Conservation (phyloP, 2,888 invertebrate genomes). For the Lottia scabra region DNA sequence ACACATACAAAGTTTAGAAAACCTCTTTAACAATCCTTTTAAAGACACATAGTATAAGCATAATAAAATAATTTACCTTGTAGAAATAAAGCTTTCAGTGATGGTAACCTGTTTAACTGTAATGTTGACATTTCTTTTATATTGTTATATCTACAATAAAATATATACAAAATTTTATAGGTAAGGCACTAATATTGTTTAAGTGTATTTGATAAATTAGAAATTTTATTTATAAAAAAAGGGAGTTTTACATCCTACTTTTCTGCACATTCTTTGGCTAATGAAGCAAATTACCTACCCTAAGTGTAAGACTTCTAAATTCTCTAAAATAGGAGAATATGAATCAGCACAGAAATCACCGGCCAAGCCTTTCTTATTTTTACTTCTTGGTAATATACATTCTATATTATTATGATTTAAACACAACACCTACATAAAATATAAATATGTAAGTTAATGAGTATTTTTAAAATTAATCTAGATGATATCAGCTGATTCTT, state of each 20-base stretch:
- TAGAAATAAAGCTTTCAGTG: conserved; percentile 68
- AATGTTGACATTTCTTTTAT: conserved; percentile 65
- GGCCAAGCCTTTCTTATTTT: conserved; percentile 36
- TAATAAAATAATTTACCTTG: conserved; percentile 57
- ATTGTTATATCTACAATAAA: conserved; percentile 62
- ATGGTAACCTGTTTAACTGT: conserved; percentile 64
- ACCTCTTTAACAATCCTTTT: too few relatives aligned
- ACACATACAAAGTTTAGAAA: too few relatives aligned
- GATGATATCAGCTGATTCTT: too few relatives aligned
- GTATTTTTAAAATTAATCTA: too few relatives aligned
- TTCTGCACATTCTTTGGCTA: too few relatives aligned
- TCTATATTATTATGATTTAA: conserved; percentile 69
- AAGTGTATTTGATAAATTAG: too few relatives aligned
- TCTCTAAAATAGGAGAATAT: conserved; percentile 60
- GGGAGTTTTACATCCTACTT: too few relatives aligned
- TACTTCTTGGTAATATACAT: conserved; percentile 60
- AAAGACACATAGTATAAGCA: too few relatives aligned
- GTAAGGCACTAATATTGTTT: too few relatives aligned
- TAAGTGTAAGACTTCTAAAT: conserved; percentile 68
- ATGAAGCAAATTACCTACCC: conserved; percentile 36
- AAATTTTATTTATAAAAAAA: too few relatives aligned
- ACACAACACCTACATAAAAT: conserved; percentile 62
- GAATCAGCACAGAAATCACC: conserved; percentile 29
- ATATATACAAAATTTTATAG: too few relatives aligned
- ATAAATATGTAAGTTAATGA: too few relatives aligned